Conservation (phyloP, 2,888 invertebrate species). For the Campaea margaritaria region DNA sequence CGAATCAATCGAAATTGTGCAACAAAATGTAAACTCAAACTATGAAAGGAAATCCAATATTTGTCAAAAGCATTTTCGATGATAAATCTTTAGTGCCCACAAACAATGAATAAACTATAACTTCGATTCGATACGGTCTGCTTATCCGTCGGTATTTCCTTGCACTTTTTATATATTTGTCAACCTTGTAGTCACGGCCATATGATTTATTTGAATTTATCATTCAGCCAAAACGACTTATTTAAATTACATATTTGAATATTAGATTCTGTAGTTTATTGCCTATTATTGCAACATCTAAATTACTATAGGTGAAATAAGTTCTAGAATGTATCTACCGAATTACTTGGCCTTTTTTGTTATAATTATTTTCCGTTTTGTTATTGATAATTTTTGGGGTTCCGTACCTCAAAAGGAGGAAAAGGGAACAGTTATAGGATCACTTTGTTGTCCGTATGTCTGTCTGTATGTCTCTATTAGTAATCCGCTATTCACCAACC, state of each 20-base stretch:
- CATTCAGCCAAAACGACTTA: conserved; percentile 44
- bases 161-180: conserved; percentile 54
- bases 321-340: not conserved
- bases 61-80: conserved; percentile 13
- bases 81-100: conserved; percentile 9
- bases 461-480: too few relatives aligned
- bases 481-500: too few relatives aligned
- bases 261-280: conserved; percentile 25
- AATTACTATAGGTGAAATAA: conserved; percentile 3
- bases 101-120: conserved; percentile 18
- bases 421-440: too few relatives aligned
- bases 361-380: too few relatives aligned
- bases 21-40: not conserved
- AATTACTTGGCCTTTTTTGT: too few relatives aligned
- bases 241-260: conserved; percentile 34
- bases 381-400: too few relatives aligned
- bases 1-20: not conserved
- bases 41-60: not conserved
- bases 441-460: too few relatives aligned
- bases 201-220: conserved; percentile 44
- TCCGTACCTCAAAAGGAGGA: too few relatives aligned
- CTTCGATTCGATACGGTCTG: conserved; percentile 39
- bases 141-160: conserved; percentile 43
- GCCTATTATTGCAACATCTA: conserved; percentile 18
- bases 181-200: conserved; percentile 64